phyloP scores from a whole-genome alignment of 1,140 invertebrate genomes.

The Solenopsis fugax region DNA sequence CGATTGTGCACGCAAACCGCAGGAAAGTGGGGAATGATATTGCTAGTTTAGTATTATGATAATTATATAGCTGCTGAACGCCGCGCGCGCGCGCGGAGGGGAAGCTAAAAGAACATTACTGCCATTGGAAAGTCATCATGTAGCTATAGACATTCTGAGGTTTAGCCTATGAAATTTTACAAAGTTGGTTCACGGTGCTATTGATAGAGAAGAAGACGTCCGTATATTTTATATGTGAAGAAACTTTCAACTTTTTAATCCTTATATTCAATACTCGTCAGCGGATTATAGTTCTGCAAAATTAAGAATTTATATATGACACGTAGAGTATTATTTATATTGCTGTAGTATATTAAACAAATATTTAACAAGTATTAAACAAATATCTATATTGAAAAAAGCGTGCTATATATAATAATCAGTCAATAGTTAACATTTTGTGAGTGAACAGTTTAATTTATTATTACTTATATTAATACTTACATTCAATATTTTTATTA shows the following conservation, averaged over 20 bases:
- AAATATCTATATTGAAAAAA: not conserved
- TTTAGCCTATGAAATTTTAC: not conserved
- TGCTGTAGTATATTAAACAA: not conserved
- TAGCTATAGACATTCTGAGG: conserved; percentile 29
- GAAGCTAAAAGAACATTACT: conserved; percentile 2
- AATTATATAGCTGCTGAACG: conserved; percentile 13
- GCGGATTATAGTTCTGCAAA: not conserved
- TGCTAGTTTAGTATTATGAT: conserved; percentile 21
- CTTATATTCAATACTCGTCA: not conserved
- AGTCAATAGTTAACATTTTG: not conserved
- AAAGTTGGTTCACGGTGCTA: not conserved
- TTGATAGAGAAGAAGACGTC: not conserved
- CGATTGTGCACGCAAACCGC: not conserved
- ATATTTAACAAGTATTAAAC: not conserved
- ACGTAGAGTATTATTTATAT: not conserved
- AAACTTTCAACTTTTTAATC: not conserved
- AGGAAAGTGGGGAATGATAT: not conserved
- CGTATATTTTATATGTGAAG: not conserved
- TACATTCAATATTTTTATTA: conserved; percentile 8
- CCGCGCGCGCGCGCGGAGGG: too few species aligned
- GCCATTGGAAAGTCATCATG: not conserved
- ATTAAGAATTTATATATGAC: not conserved
- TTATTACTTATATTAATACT: not conserved
- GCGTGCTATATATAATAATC: not conserved
- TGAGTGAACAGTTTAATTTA: not conserved